Conservation (phyloP, 2,888 invertebrate genomes). For the Eustalomyia histrio region DNA sequence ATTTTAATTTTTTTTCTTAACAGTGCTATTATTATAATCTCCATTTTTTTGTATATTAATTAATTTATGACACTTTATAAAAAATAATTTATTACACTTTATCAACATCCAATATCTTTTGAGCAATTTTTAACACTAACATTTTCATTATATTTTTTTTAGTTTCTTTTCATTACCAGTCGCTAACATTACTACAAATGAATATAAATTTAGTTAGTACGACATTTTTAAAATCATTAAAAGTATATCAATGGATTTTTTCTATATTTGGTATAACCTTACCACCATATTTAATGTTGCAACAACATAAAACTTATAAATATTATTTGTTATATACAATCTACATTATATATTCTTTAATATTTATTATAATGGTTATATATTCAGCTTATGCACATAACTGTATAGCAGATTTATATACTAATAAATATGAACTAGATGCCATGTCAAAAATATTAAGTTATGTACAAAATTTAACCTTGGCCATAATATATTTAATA, state of each 20-base stretch:
- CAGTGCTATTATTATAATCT: too few relatives aligned
- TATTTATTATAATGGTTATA: neutral
- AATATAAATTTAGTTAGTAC: neutral
- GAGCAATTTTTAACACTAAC: neutral
- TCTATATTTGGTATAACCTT: conserved; percentile 29
- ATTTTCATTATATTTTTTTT: neutral
- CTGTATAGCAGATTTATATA: neutral
- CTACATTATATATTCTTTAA: neutral
- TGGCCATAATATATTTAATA: neutral
- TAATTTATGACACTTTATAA: too few relatives aligned
- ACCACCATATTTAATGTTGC: conserved; percentile 23
- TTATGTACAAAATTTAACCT: conserved; percentile 13
- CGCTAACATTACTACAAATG: neutral
- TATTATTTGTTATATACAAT: neutral
- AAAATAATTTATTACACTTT: too few relatives aligned
- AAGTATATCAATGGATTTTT: conserved; percentile 42
- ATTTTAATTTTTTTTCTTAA: too few relatives aligned
- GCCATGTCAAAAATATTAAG: conserved; percentile 8
- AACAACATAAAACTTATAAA: neutral
- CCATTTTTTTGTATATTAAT: neutral
- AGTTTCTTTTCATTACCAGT: neutral
- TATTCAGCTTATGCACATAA: conserved; percentile 13
- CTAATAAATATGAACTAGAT: neutral
- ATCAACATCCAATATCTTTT: neutral
- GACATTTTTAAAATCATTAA: conserved; percentile 8